Percentiles rank a stretch among this genome's conserved stretches.
Conservation (phyloP, 2,888 invertebrate species). For the Chymomyza amoena region DNA sequence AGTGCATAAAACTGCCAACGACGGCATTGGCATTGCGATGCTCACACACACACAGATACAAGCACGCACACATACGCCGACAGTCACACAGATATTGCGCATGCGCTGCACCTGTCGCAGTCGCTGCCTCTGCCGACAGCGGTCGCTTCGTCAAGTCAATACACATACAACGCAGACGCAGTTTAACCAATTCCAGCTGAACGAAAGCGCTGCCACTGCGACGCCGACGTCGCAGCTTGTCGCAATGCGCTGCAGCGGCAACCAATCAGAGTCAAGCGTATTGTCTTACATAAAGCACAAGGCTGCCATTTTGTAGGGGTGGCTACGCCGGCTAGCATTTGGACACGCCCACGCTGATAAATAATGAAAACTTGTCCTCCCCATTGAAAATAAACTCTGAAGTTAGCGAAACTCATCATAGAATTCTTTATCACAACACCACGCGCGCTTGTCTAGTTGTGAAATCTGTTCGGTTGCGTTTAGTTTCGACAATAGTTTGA, state of each 20-base stretch:
- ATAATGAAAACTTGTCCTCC: conserved; percentile 76
- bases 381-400: conserved; percentile 73
- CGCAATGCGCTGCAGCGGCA: background rate
- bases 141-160: conserved; percentile 65
- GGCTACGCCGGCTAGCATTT: no score
- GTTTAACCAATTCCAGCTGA: conserved; percentile 64
- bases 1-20: conserved; percentile 5
- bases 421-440: conserved; percentile 79
- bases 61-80: background rate
- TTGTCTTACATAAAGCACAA: conserved; percentile 44
- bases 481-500: conserved; percentile 68
- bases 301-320: conserved; percentile 65
- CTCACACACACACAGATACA: conserved; percentile 17
- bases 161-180: conserved; percentile 27
- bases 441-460: conserved; percentile 78
- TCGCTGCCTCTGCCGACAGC: conserved; percentile 42
- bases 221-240: conserved; percentile 31
- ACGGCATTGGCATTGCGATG: conserved; percentile 48
- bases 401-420: conserved; percentile 78
- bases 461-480: conserved; percentile 78
- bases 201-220: conserved; percentile 40
- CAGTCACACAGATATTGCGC: conserved; percentile 37
- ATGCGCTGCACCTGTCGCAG: conserved; percentile 39
- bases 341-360: conserved; percentile 72
- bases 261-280: conserved; percentile 46